Percentiles rank a stretch among this genome's conserved stretches.
Conservation (phyloP, 2,113 vertebrate species). For the Pelvicachromis taeniatus region DNA sequence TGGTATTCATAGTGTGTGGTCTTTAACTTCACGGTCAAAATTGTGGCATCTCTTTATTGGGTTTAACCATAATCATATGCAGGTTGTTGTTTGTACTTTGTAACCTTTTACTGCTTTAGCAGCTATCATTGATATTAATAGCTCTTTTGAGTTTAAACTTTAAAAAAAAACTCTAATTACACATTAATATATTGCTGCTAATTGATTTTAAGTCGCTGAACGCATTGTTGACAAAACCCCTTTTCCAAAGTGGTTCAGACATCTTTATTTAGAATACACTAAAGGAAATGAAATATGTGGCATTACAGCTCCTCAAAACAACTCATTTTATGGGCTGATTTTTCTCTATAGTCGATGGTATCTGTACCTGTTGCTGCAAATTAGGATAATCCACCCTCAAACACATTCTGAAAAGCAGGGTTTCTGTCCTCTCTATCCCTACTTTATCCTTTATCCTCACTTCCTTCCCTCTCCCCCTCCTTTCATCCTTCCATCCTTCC, state of each 20-base stretch:
- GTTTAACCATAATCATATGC: not conserved
- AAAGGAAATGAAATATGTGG: not conserved
- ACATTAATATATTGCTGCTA: not conserved
- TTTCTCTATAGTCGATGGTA: not conserved
- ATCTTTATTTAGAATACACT: not conserved
- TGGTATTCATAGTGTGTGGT: not conserved
- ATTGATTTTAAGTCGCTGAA: not conserved
- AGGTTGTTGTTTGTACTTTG: not conserved
- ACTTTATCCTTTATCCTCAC: conserved; percentile 50
- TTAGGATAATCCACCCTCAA: conserved; percentile 20
- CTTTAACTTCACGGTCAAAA: not conserved
- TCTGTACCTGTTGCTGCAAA: conserved; percentile 20
- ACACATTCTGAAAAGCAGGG: not conserved
- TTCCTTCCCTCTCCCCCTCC: conserved; percentile 51
- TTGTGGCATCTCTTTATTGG: not conserved
- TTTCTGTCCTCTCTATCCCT: conserved; percentile 28
- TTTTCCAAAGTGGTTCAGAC: not conserved
- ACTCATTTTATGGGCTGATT: not conserved
- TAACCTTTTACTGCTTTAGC: not conserved
- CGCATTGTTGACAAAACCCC: not conserved
- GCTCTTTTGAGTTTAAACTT: not conserved
- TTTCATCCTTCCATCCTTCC: conserved; percentile 43
- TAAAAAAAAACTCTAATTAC: not conserved
- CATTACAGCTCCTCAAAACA: not conserved
- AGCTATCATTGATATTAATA: not conserved